phyloP scores from a whole-genome alignment of 2,888 invertebrate genomes.

The Achlya flavicornis region DNA sequence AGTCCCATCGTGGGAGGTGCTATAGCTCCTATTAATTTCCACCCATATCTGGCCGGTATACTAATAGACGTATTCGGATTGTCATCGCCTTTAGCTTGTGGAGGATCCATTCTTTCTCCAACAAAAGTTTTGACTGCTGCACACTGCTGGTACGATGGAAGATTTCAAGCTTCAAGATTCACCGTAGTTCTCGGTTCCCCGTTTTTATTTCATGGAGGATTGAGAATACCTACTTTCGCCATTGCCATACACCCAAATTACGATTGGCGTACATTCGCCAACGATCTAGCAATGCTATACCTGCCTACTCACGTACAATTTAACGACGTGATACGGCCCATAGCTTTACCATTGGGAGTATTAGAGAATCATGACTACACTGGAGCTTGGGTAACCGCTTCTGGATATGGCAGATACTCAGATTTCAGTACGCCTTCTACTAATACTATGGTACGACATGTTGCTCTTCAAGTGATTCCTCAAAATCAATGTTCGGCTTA shows the following conservation, averaged over 20 bases:
- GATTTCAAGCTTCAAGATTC: constrained; percentile 57
- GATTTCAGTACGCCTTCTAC: constrained; percentile 54
- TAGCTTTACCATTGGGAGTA: constrained; percentile 49
- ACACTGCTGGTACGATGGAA: constrained; percentile 70
- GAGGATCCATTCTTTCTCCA: constrained; percentile 59
- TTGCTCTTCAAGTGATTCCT: constrained; percentile 56
- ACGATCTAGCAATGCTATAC: constrained; percentile 65
- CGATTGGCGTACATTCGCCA: constrained; percentile 56
- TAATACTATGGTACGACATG: constrained; percentile 60
- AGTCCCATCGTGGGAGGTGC: constrained; percentile 63
- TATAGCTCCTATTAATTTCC: constrained; percentile 54
- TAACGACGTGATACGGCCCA: constrained; percentile 49
- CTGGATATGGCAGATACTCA: constrained; percentile 68
- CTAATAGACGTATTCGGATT: constrained; percentile 59
- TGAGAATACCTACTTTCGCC: constrained; percentile 45
- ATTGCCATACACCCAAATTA: constrained; percentile 60
- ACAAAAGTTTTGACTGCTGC: constrained; percentile 66
- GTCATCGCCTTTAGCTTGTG: constrained; percentile 58
- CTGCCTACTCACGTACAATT: constrained; percentile 49
- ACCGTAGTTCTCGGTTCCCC: constrained; percentile 64
- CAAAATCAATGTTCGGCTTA: constrained; percentile 46
- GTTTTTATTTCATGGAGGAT: constrained; percentile 63
- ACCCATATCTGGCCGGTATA: constrained; percentile 67
- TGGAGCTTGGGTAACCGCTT: constrained; percentile 51
- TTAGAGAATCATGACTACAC: constrained; percentile 47